Percentiles rank a stretch among this genome's conserved stretches.
Conservation (phyloP, 2,113 vertebrate genomes). For the Trichomycterus rosablanca region DNA sequence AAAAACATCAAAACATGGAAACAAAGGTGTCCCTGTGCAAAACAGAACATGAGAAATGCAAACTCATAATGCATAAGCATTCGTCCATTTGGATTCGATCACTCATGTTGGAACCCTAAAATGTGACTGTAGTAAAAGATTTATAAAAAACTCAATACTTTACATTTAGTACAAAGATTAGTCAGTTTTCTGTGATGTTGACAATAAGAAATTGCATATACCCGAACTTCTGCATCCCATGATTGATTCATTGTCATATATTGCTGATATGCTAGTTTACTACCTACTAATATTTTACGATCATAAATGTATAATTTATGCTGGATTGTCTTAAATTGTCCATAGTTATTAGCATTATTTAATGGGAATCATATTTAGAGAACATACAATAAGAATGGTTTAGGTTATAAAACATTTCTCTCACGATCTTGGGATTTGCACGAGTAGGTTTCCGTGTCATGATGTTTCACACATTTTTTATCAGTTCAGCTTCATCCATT, state of each 20-base stretch:
- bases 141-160: constrained; percentile 73
- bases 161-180: constrained; percentile 70
- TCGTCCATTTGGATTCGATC: constrained; percentile 48
- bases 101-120: constrained; percentile 58
- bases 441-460: constrained; percentile 87
- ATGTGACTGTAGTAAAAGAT: constrained; percentile 73
- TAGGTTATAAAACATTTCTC: constrained; percentile 42
- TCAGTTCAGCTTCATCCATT: constrained; percentile 65
- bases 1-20: constrained; percentile 96
- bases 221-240: constrained; percentile 70
- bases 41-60: constrained; percentile 61
- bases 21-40: constrained; percentile 74
- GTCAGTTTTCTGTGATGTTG: constrained; percentile 60
- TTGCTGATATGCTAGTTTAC: constrained; percentile 65
- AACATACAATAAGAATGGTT: constrained; percentile 38
- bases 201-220: constrained; percentile 79
- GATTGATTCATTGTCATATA: constrained; percentile 63
- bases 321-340: constrained; percentile 66
- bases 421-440: constrained; percentile 73
- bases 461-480: constrained; percentile 77
- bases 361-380: constrained; percentile 41
- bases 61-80: constrained; percentile 52
- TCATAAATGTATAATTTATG: constrained; percentile 54
- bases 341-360: constrained; percentile 44
- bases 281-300: constrained; percentile 48